phyloP scores from a whole-genome alignment of 2,797 vertebrate species.

The Anguilla anguilla region DNA sequence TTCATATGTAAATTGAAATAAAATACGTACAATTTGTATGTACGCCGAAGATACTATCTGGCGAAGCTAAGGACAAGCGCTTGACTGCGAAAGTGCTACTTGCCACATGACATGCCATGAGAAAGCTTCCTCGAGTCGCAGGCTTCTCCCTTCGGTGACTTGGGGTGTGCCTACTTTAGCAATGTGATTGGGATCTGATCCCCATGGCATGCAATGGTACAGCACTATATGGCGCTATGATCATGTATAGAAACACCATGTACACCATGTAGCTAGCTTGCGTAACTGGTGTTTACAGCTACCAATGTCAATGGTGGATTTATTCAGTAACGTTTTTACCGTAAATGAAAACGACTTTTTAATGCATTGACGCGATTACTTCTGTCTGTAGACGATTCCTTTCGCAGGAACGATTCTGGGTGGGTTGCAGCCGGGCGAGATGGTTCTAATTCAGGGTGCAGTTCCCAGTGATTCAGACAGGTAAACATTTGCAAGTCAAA shows the following conservation, averaged over 20 bases:
- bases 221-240: no score
- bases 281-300: background rate
- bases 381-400: constrained; percentile 72
- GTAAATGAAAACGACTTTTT: background rate
- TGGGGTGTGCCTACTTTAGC: no score
- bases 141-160: no score
- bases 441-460: constrained; percentile 81
- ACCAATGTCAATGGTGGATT: background rate
- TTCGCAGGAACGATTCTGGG: constrained; percentile 82
- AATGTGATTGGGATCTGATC: background rate
- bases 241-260: no score
- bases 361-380: constrained; percentile 9
- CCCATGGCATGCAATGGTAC: no score
- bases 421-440: constrained; percentile 77
- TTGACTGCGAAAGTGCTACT: background rate
- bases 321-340: background rate
- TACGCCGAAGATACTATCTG: no score
- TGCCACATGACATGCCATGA: background rate
- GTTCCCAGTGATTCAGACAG: constrained; percentile 79
- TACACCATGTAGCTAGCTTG: background rate
- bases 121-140: no score
- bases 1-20: no score
- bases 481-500: constrained; percentile 62
- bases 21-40: no score
- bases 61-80: no score